A percentile compares a stretch with the other conserved stretches of the same genome.
phyloP scores from a whole-genome alignment of 2,113 vertebrate genomes.

The Corapipo altera region DNA sequence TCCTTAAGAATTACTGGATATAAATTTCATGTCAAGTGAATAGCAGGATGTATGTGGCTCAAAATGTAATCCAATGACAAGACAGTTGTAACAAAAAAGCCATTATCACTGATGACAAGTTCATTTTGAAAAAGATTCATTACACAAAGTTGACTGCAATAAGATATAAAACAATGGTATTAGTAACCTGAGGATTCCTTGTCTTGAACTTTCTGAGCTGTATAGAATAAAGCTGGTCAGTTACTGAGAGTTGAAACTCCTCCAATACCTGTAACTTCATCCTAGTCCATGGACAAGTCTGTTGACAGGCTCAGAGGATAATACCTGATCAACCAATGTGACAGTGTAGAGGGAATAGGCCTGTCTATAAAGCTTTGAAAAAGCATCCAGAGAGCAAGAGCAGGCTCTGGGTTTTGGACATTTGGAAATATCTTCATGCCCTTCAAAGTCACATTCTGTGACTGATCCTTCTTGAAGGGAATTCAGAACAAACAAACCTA shows the following conservation, averaged over 20 bases:
- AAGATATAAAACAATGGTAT: neutral
- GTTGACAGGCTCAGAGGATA: neutral
- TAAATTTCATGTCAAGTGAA: neutral
- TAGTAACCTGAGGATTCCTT: neutral
- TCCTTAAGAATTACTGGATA: neutral
- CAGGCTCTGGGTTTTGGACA: neutral
- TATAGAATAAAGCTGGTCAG: neutral
- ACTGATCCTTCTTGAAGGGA: neutral
- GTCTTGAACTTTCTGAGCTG: neutral
- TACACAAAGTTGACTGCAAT: neutral
- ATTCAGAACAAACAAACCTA: neutral
- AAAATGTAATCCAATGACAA: neutral
- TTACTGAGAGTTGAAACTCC: neutral
- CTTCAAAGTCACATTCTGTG: neutral
- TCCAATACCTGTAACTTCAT: neutral
- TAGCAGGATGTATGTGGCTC: neutral
- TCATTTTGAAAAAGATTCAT: neutral
- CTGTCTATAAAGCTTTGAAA: neutral
- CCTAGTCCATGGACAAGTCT: neutral
- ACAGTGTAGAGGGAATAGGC: neutral
- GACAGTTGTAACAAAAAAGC: neutral
- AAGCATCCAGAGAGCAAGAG: neutral
- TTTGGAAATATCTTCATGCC: neutral
- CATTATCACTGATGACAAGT: neutral
- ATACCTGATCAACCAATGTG: neutral